These are phyloP conservation scores for Tromatobia lineatoria DNA, from an alignment of 2,888 invertebrate genomes.

Conservation along the genomic window DNA sequence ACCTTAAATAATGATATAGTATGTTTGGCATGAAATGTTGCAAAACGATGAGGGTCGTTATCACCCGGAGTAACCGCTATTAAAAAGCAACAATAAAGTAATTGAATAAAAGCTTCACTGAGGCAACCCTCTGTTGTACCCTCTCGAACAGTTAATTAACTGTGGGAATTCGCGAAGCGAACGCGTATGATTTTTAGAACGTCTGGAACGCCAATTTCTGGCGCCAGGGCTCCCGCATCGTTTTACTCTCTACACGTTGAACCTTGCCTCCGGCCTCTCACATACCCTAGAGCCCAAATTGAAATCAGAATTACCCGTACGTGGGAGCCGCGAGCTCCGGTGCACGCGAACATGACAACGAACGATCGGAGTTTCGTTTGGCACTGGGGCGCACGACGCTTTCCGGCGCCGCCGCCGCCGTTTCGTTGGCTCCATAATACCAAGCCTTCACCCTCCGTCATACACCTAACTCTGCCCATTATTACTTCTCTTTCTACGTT, in stretches of 20 bases:
- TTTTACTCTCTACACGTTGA: slow-evolving; percentile 15
- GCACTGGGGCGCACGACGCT: slow-evolving; percentile 37
- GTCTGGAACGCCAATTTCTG: slow-evolving; percentile 42
- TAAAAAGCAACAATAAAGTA: slow-evolving; percentile 35
- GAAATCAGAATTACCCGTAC: slow-evolving; percentile 52
- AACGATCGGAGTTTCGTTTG: slow-evolving; percentile 61
- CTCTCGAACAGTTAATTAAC: slow-evolving; percentile 24
- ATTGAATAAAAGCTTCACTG: slow-evolving; percentile 32
- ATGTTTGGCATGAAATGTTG: neutral
- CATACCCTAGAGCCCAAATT: slow-evolving; percentile 43
- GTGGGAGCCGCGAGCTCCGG: slow-evolving; percentile 3
- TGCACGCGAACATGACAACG: slow-evolving; percentile 48
- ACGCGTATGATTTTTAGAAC: slow-evolving; percentile 41
- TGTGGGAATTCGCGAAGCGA: slow-evolving; percentile 17
- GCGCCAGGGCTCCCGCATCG: slow-evolving; percentile 15
- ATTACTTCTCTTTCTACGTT: slow-evolving; percentile 52
- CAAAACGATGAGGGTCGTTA: slow-evolving; percentile 5
- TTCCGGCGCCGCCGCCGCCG: slow-evolving; percentile 30
- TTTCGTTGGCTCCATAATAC: slow-evolving; percentile 53
- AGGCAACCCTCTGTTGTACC: neutral
- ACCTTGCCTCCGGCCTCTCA: neutral
- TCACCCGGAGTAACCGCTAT: slow-evolving; percentile 15
- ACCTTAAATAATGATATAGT: neutral
- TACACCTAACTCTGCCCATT: slow-evolving; percentile 18
- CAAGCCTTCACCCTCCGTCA: slow-evolving; percentile 33